Conservation (phyloP, 2,113 vertebrate species). For the Aleadryas rufinucha region DNA sequence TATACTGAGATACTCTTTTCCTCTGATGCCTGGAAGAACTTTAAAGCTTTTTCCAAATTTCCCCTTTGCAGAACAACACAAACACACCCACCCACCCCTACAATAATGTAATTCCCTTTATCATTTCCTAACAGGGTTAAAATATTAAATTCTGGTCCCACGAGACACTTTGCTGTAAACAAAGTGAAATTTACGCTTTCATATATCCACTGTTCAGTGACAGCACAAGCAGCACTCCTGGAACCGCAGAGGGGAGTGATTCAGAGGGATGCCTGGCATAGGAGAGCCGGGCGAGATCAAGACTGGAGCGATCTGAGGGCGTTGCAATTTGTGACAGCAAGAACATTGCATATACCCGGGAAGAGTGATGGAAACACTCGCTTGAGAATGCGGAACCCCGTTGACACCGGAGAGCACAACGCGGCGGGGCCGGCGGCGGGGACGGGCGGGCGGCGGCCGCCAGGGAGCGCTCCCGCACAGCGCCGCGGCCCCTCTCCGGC, state of each 20-base stretch:
- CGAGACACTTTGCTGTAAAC: not conserved
- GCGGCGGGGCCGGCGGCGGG: too few relatives aligned
- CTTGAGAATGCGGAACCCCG: rapidly evolving
- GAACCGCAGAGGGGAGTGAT: not conserved
- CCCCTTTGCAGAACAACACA: not conserved
- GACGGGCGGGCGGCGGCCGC: not conserved
- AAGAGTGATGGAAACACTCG: not conserved
- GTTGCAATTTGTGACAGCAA: not conserved
- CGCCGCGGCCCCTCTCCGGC: not conserved
- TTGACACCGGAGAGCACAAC: rapidly evolving
- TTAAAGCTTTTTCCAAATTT: not conserved
- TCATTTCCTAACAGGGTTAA: not conserved
- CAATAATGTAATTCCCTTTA: not conserved
- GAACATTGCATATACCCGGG: not conserved
- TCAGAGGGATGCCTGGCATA: not conserved
- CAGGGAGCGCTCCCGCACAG: not conserved
- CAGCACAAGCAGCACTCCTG: not conserved
- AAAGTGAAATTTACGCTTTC: not conserved
- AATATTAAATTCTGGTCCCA: not conserved
- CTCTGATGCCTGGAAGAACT: not conserved
- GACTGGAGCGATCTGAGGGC: not conserved
- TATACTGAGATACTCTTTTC: not conserved
- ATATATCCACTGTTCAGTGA: not conserved
- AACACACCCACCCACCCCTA: rapidly evolving
- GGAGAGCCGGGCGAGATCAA: rapidly evolving